A percentile compares a stretch with the other conserved stretches of the same genome.
Evolutionary conservation across 2,113 vertebrate genomes (phyloP).

Genomic region (Dicrurus megarhynchus): DNA sequence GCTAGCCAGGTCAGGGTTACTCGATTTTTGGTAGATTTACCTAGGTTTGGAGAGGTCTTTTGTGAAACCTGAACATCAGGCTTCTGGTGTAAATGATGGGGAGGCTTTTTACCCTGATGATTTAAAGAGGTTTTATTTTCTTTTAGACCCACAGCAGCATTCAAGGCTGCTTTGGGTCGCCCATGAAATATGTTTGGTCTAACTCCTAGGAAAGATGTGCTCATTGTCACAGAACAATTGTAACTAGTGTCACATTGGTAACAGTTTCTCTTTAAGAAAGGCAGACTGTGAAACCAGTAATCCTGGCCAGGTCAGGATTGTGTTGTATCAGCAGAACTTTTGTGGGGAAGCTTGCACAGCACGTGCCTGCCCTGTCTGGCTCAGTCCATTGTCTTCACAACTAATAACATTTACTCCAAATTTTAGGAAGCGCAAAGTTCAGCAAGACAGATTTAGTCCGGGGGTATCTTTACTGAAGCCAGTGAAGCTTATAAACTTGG

Average conservation of each 20-base stretch:
- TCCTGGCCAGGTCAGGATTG: constrained; percentile 45
- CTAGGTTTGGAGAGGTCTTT: neutral
- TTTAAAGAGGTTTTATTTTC: neutral
- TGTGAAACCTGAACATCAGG: neutral
- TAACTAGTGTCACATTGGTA: neutral
- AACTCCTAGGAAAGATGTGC: neutral
- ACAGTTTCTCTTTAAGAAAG: constrained; percentile 50
- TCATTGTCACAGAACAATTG: neutral
- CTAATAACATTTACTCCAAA: constrained; percentile 53
- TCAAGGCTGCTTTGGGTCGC: neutral
- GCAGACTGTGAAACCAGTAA: neutral
- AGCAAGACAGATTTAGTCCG: neutral
- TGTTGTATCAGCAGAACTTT: constrained; percentile 62
- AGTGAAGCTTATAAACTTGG: neutral
- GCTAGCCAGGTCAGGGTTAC: neutral
- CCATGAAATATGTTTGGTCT: neutral
- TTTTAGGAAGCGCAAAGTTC: constrained; percentile 16
- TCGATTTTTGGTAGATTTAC: neutral
- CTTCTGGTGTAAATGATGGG: neutral
- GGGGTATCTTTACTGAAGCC: neutral
- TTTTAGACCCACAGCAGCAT: neutral
- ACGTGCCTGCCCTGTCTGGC: constrained; percentile 58
- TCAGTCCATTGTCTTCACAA: neutral
- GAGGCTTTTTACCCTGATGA: neutral
- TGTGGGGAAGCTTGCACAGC: constrained; percentile 53